Base-by-base conservation (phyloP, 37 sponge, comb jelly and placozoan species). In the Aplysina aerophoba region DNA sequence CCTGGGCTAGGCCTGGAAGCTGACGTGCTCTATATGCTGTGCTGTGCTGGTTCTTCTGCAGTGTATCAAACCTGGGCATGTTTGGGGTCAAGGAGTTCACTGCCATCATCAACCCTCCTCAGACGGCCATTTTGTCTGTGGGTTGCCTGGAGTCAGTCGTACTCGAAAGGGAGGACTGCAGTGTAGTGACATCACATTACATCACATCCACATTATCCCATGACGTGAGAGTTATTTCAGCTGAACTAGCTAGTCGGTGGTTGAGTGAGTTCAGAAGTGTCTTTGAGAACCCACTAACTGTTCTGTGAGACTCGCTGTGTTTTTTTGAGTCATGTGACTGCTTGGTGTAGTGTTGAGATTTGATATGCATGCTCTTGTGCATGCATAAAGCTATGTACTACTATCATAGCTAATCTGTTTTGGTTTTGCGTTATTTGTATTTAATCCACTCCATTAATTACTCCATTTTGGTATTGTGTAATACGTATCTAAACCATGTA, bases 61-160 rank as follows among this genome's bases (percentile, higher is more conserved):
- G 78, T 22, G 41, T 75, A 75, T 75, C 78, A 31, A 75, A 75
- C 53, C 53, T 75, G 37, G 78, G 78, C 21, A 75, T 75, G 78
- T 75, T 75, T 41, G 78, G 78, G 40, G 25, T 75, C 15, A 75
- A 41, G 15, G 54, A 75, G 54, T 75, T 75, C 38, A 75, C 78
- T 19, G 78, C 78, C 54, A 75, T 75, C 78, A 75, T 75, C 44
- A 75, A 75, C 54, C 78, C 78, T 13, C 78, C 78, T 40, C 78
- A 75, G 78, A 50, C 78, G 54, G 78, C 78, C 78, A 75, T 75
- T 75, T 75, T 75, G 54, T 53, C 78, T 15, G 78, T 75, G 54
- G 78, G 78, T 75, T 39, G 78, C 25, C 21, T 39, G 21, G 78
- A 75, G 40, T 21, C 54, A n/a, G 78, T 12, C 16, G 44, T 24